Conservation (phyloP, 2,888 invertebrate species). For the Oligia fasciuncula region DNA sequence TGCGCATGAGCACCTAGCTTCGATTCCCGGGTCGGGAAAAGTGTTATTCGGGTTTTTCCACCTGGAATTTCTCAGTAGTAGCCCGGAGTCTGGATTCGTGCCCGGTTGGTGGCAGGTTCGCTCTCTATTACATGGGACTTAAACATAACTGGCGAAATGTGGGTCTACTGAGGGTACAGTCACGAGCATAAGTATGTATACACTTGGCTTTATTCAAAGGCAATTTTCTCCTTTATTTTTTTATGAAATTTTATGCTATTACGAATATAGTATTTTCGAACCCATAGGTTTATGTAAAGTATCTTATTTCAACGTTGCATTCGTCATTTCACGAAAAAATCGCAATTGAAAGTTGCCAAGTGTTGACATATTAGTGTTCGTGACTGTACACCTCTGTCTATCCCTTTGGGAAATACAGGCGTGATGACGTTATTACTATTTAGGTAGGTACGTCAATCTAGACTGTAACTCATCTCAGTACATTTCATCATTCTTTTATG, state of each 20-base stretch:
- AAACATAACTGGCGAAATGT: too few relatives aligned
- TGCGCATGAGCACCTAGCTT: not conserved
- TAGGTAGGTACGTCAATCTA: not conserved
- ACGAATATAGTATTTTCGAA: too few relatives aligned
- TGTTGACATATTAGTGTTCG: too few relatives aligned
- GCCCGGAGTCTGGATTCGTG: not conserved
- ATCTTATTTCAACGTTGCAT: too few relatives aligned
- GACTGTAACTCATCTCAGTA: constrained; percentile 12
- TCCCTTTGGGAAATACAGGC: not conserved
- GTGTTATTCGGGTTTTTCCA: not conserved
- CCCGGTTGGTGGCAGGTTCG: not conserved
- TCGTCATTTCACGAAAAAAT: too few relatives aligned
- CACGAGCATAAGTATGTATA: too few relatives aligned
- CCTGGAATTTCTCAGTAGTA: not conserved
- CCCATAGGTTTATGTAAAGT: too few relatives aligned
- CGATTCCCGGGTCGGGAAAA: not conserved
- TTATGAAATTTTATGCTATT: too few relatives aligned
- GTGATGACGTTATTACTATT: not conserved
- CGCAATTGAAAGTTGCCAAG: too few relatives aligned
- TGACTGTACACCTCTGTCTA: not conserved
- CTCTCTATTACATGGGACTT: not conserved
- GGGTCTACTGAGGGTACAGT: too few relatives aligned
- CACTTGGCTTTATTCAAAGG: too few relatives aligned
- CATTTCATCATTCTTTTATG: constrained; percentile 40
- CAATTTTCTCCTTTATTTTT: too few relatives aligned